phyloP scores from a whole-genome alignment of 2,888 invertebrate species.

The Tenthredo mesomela region DNA sequence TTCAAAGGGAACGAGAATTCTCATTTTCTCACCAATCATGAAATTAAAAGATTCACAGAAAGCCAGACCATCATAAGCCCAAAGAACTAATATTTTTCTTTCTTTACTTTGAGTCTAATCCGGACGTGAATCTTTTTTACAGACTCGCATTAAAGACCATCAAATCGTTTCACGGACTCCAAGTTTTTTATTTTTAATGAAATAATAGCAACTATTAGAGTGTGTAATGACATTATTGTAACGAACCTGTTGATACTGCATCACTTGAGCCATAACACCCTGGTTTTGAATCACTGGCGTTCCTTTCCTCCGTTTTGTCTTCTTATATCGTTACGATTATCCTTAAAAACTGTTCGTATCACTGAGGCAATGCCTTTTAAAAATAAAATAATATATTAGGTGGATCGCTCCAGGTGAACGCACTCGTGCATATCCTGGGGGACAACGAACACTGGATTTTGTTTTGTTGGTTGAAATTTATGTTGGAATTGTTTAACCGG shows the following conservation, averaged over 20 bases:
- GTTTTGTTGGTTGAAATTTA: background rate
- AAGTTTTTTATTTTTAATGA: background rate
- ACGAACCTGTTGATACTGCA: slow-evolving; percentile 74
- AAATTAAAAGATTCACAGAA: background rate
- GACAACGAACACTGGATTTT: background rate
- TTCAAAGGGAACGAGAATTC: background rate
- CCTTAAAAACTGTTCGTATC: background rate
- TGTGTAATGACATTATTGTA: background rate
- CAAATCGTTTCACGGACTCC: background rate
- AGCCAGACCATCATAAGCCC: background rate
- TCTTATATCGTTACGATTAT: background rate
- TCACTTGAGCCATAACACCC: slow-evolving; percentile 69
- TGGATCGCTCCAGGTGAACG: background rate
- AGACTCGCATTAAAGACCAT: background rate
- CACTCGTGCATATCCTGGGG: slow-evolving; percentile 32
- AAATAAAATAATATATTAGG: background rate
- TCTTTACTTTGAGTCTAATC: background rate
- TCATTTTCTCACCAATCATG: background rate
- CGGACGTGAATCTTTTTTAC: background rate
- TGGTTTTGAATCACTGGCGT: slow-evolving; percentile 43
- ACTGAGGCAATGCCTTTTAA: background rate
- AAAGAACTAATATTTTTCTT: too few relatives aligned
- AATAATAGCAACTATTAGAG: background rate
- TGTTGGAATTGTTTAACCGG: background rate
- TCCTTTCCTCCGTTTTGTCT: background rate